These are phyloP conservation scores for Amphilophus citrinellus DNA, from an alignment of 2,113 vertebrate genomes.

Conservation along the genomic window DNA sequence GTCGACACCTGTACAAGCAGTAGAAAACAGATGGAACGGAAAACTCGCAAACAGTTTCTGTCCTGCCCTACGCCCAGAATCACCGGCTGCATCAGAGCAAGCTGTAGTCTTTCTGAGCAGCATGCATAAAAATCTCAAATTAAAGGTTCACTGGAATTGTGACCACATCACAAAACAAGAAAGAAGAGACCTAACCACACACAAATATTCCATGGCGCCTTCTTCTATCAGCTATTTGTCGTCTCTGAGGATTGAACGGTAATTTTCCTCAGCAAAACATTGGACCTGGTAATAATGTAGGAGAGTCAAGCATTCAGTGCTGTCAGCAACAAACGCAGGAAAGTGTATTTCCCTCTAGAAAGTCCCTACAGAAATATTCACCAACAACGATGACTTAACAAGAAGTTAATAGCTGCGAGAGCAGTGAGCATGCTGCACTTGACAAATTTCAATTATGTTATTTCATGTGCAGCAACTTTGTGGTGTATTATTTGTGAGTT, in stretches of 20 bases:
- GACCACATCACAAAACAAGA: background rate
- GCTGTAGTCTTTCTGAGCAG: background rate
- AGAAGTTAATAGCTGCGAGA: constrained; percentile 48
- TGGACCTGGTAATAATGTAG: background rate
- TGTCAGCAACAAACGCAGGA: constrained; percentile 35
- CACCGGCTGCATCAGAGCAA: background rate
- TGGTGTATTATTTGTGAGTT: background rate
- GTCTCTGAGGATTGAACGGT: constrained; percentile 2
- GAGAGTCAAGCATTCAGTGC: constrained; percentile 10
- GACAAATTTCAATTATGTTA: constrained; percentile 42
- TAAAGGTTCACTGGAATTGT: background rate
- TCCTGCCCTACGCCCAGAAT: background rate
- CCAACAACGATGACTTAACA: constrained; percentile 49
- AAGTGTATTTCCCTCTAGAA: background rate
- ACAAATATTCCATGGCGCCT: background rate
- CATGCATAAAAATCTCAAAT: background rate
- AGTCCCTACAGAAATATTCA: constrained; percentile 24
- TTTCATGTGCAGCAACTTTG: constrained; percentile 7
- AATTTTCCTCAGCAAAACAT: background rate
- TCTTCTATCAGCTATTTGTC: background rate
- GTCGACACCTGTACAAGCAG: background rate
- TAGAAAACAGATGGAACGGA: background rate
- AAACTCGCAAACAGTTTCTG: background rate
- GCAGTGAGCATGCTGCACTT: constrained; percentile 14
- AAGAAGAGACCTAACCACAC: background rate